Evolutionary conservation across 2,113 vertebrate species (phyloP).

Genomic region (Corythoichthys haematopterus): DNA sequence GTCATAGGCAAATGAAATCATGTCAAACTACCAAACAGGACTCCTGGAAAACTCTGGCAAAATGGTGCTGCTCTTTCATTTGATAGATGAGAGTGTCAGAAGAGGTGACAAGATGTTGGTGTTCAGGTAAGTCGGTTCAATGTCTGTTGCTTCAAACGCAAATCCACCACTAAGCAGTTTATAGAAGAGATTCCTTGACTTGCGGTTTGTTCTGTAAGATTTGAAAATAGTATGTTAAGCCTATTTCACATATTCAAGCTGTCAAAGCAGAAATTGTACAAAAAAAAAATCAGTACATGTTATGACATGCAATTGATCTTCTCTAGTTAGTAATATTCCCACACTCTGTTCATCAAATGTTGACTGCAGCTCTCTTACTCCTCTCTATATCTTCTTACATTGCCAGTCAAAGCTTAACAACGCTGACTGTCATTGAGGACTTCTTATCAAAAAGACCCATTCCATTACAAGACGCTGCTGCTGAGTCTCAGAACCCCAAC

Average conservation of each 20-base stretch:
- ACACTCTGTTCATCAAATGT: background rate
- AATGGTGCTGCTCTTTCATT: constrained; percentile 94
- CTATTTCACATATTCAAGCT: too few species aligned
- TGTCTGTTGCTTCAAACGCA: constrained; percentile 4
- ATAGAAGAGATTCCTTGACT: constrained; percentile 1
- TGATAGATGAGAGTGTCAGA: constrained; percentile 91
- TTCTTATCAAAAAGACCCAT: constrained; percentile 86
- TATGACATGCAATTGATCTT: too few species aligned
- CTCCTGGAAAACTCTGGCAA: constrained; percentile 94
- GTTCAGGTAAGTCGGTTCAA: constrained; percentile 81
- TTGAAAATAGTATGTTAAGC: background rate
- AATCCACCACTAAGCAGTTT: constrained; percentile 16
- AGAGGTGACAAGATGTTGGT: constrained; percentile 92
- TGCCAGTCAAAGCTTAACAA: constrained; percentile 93
- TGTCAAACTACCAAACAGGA: constrained; percentile 85
- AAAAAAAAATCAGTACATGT: too few species aligned
- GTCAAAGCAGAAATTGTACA: too few species aligned
- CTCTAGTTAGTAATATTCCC: background rate
- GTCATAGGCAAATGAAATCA: constrained; percentile 87
- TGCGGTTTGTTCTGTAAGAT: background rate
- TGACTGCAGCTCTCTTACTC: background rate
- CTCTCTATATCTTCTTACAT: constrained; percentile 4
- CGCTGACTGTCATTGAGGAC: constrained; percentile 93
- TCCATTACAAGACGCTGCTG: constrained; percentile 66
- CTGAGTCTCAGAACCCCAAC: constrained; percentile 75